Base-by-base conservation (phyloP, 1,140 invertebrate species). In the Portunus trituberculatus region DNA sequence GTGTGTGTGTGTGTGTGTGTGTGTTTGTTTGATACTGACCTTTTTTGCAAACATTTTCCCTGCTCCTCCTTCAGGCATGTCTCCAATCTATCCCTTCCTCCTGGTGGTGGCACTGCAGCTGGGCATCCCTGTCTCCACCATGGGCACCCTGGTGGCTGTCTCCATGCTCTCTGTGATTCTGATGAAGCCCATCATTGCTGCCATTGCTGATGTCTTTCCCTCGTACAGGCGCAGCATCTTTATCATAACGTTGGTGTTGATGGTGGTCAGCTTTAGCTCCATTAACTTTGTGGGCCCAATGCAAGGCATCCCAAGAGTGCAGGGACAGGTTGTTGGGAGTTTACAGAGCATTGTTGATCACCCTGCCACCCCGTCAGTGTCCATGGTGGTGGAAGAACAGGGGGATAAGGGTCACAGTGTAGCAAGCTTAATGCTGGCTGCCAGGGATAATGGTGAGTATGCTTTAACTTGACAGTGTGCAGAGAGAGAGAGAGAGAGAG, bases 131-230 rank as follows among this genome's bases (percentile, higher is more conserved):
- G 67, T 94, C 14, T 83, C 93, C 4, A n/a, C 83, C 59, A 90
- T 31, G 29, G 93, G 93, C 2, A 46, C 88, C 7, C 20, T 94
- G 20, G 28, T n/a, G 10, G 88, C 88, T 10, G n/a, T 82, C 7
- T 91, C 31, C 0, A 45, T 91, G 25, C 8, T 94, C 25, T 25
- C 91, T 6, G 76, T 91, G 32, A 20, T 94, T 8, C 4, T 94
- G 6, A 52, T 52, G 59, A 94, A 94, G 89, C 93, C 93, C 0
- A 1, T 91, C 20, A 20, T 94, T 0, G 87, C 93, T 48, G 67
- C 45, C 20, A 6, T 94, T 6, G 87, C 93, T 14, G 93, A 94
- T n/a, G 45, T 88, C 4, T 94, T 91, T 67, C 93, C 93, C 48
- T 31, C 93, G 0, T 46, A 84, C 88, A 20, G 93, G 8, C 25